Evolutionary conservation across 2,888 invertebrate species (phyloP).

Genomic region (Thecophora atra): DNA sequence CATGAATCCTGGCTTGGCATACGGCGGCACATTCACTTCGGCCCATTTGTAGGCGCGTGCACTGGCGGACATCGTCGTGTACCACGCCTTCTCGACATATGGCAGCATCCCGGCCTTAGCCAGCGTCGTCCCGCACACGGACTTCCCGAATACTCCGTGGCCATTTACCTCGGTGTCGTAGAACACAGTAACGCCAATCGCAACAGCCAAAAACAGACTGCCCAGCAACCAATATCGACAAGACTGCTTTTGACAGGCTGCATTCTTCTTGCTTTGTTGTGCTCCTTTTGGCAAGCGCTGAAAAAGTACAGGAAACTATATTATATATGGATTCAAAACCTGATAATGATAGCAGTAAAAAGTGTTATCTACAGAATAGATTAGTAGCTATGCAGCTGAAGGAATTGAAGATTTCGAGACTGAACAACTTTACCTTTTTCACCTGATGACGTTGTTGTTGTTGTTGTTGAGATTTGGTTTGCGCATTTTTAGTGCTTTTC

Average conservation of each 20-base stretch:
- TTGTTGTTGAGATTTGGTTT: constrained; percentile 59
- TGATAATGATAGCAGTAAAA: neutral
- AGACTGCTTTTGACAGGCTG: constrained; percentile 52
- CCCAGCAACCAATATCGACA: constrained; percentile 76
- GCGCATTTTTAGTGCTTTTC: constrained; percentile 65
- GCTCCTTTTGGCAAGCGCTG: constrained; percentile 57
- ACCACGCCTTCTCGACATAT: constrained; percentile 73
- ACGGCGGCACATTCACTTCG: constrained; percentile 75
- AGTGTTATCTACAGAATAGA: neutral
- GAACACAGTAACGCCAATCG: constrained; percentile 71
- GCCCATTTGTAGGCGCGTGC: constrained; percentile 74
- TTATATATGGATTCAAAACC: neutral
- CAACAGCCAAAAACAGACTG: constrained; percentile 71
- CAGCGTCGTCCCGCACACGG: constrained; percentile 73
- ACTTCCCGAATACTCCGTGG: constrained; percentile 76
- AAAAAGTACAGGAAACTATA: constrained; percentile 20
- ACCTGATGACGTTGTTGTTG: no score
- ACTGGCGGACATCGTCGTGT: constrained; percentile 70
- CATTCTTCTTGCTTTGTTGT: constrained; percentile 61
- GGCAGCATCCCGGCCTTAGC: constrained; percentile 74
- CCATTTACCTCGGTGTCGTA: constrained; percentile 75
- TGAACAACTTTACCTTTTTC: constrained; percentile 64
- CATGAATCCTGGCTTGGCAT: constrained; percentile 73
- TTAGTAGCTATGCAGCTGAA: no score
- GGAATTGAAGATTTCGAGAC: constrained; percentile 10